These are phyloP conservation scores for Amblyornis subalaris DNA, from an alignment of 2,113 vertebrate species.

Conservation along the genomic window DNA sequence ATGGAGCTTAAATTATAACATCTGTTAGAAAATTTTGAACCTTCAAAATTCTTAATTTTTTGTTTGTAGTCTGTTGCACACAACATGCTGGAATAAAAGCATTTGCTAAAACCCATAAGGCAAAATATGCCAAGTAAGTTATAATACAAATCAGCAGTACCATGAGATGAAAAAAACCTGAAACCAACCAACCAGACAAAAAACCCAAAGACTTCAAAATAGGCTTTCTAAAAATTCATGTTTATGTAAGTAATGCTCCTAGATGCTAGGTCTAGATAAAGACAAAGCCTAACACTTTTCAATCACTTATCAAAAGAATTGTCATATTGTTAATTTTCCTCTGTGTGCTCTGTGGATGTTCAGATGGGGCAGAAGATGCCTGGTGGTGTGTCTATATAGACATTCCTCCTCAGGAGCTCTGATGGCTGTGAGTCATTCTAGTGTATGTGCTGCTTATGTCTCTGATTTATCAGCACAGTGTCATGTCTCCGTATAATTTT, in stretches of 20 bases:
- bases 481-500: not conserved
- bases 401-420: not conserved
- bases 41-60: not conserved
- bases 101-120: not conserved
- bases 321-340: not conserved
- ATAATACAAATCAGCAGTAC: not conserved
- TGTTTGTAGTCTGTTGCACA: not conserved
- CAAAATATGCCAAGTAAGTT: not conserved
- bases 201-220: not conserved
- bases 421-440: not conserved
- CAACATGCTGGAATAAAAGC: not conserved
- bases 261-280: not conserved
- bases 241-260: not conserved
- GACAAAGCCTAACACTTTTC: not conserved
- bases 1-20: not conserved
- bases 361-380: not conserved
- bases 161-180: not conserved
- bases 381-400: not conserved
- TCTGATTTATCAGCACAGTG: not conserved
- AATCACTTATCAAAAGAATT: not conserved
- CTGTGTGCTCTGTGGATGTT: not conserved
- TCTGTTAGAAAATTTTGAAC: not conserved
- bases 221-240: not conserved
- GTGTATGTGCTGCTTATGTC: not conserved
- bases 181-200: not conserved